Base-by-base conservation (phyloP, 2,888 invertebrate genomes). In the Heliconius ismenius region DNA sequence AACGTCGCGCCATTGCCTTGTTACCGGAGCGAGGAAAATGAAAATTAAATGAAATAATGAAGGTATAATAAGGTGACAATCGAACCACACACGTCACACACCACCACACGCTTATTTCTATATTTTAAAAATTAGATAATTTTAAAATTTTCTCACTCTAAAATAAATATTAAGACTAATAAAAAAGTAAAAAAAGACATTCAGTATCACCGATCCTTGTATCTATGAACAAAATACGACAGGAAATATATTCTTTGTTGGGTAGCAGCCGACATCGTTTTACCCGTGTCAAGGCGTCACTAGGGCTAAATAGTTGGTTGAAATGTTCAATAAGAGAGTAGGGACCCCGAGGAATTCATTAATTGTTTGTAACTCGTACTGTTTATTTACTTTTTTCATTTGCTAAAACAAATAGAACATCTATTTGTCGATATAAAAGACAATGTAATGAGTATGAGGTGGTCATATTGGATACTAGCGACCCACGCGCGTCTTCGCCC, bases 241-340 rank as follows among this genome's bases (percentile, higher is more conserved):
- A 18, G 58, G 64, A 21, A 64, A 74, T 58, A n/a, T 63, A 75
- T 75, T 75, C 58, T 75, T 73, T 73, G 32, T 62, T 54, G 76
- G 54, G 73, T 26, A 73, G 26, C 32, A 73, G 69, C 69, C 75
- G 78, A 75, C 75, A 69, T 36, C 36, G 73, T 74, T 77, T 77
- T 75, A 75, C 79, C 79, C 77, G 65, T 77, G 70, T 79, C 77
- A 77, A 77, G 68, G 60, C 64, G 68, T 69, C 74, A 75, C 60
- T 69, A 60, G 49, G 58, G 36, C 54, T 78, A 78, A 77, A 76
- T 73, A 74, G 63, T 54, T 68, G 58, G 73, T 74, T 70, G 64
- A 76, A 78, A 78, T 70, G 73, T 78, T 76, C 58, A 68, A 73
- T 74, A 76, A 76, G 67, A 63, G 65, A 75, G 64, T 54, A 70